These are phyloP conservation scores for Cryptocephalus moraei DNA, from an alignment of 2,888 invertebrate species.

Conservation along the genomic window DNA sequence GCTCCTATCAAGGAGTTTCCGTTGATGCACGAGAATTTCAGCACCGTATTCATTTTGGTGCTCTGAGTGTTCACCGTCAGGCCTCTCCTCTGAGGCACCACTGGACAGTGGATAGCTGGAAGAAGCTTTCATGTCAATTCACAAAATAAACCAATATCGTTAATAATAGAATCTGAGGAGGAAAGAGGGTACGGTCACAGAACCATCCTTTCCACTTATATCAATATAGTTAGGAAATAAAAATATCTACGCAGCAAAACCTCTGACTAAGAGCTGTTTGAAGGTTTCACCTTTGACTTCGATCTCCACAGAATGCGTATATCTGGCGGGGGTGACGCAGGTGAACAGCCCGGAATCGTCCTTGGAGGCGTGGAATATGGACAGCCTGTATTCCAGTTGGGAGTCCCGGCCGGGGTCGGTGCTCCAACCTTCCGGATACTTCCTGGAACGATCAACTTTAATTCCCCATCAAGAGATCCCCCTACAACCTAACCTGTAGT, in stretches of 20 bases:
- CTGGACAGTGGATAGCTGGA: slow-evolving; percentile 66
- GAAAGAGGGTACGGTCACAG: too few relatives aligned
- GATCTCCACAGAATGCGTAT: slow-evolving; percentile 70
- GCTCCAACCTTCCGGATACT: slow-evolving; percentile 73
- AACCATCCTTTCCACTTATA: too few relatives aligned
- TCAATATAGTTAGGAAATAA: too few relatives aligned
- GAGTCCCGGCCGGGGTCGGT: slow-evolving; percentile 70
- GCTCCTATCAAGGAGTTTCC: slow-evolving; percentile 74
- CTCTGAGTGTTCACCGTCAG: slow-evolving; percentile 60
- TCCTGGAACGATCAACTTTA: slow-evolving; percentile 33
- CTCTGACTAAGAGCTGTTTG: neutral
- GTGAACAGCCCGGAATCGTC: slow-evolving; percentile 79
- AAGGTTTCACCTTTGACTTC: slow-evolving; percentile 65
- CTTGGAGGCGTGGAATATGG: slow-evolving; percentile 68
- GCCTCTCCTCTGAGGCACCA: slow-evolving; percentile 61
- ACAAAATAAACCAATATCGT: too few relatives aligned
- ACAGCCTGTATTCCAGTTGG: slow-evolving; percentile 68
- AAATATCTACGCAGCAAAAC: too few relatives aligned
- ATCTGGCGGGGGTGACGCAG: slow-evolving; percentile 76
- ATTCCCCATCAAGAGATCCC: too few relatives aligned
- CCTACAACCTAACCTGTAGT: slow-evolving; percentile 41
- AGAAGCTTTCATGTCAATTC: too few relatives aligned
- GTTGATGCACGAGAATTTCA: slow-evolving; percentile 66
- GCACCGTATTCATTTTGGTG: slow-evolving; percentile 64
- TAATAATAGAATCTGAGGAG: too few relatives aligned